Evolutionary conservation across 2,113 vertebrate genomes (phyloP), one percentile per base, ranked within the genome.

Genomic region (Leptobrachium ailaonicum): DNA sequence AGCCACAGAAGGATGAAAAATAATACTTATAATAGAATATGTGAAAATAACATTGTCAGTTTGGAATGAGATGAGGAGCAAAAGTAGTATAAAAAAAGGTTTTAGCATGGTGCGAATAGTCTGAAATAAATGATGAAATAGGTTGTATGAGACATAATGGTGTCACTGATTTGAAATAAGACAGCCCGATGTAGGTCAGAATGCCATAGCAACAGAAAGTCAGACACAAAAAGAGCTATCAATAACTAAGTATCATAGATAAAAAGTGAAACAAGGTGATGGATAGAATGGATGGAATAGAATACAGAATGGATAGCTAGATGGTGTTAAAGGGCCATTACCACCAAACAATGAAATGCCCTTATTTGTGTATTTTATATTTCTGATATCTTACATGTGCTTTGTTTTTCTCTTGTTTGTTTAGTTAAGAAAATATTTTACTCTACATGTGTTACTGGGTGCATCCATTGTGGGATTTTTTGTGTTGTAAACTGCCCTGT

Each of bases 151-250:
- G 66, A 70, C 76, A 70, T 77, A 70, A 77, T 70, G 66, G 76
- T 77, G 76, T 77, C 67, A 77, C 76, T 56, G 71, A 80, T 73
- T 32, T 80, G 77, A 80, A 80, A 80, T 54, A 80, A 73, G 70
- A 73, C 62, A 80, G 66, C 77, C n/a, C 44, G 47, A 80, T 80
- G 64, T 71, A 67, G 77, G 71, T 80, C 70, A 50, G 69, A 73
- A 73, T 73, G 62, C 77, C 63, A 80, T 73, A 64, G 77, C 41
- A 80, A 80, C 77, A 32, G 32, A 56, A 66, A 80, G 71, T 80
- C 77, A 80, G 71, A 73, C 77, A 80, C 71, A 80, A 66, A 66
- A 71, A 73, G 77, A 80, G 56, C 77, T 80, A 80, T 73, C 71
- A 80, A 80, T 73, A 80, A 64, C 60, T 66, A 12, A 3, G 44